Evolutionary conservation across 2,113 vertebrate species (phyloP).

Genomic region (Castor canadensis): DNA sequence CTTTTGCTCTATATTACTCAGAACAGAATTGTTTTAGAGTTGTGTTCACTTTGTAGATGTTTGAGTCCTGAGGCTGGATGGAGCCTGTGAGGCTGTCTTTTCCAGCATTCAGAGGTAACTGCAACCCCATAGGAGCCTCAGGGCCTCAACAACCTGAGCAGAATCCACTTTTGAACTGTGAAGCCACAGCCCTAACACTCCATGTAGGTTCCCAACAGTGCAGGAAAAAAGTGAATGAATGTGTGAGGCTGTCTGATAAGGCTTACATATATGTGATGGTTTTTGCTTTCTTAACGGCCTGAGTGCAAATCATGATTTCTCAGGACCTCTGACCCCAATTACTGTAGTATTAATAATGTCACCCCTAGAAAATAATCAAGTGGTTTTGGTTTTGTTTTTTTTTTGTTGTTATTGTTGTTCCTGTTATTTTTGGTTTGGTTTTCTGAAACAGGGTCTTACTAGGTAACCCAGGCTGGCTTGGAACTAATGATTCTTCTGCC

Average conservation of each 20-base stretch:
- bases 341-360: neutral
- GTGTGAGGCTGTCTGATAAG: neutral
- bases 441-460: neutral
- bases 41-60: neutral
- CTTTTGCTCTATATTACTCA: neutral
- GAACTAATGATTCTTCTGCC: neutral
- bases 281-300: neutral
- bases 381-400: too few species aligned
- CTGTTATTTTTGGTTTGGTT: too few species aligned
- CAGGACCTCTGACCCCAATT: neutral
- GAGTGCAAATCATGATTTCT: neutral
- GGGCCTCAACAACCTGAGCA: neutral
- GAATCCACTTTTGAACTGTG: neutral
- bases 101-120: neutral
- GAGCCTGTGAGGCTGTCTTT: neutral
- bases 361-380: neutral
- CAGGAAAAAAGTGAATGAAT: neutral
- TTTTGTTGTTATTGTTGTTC: neutral
- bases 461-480: neutral
- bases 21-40: neutral
- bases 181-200: neutral
- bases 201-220: rapidly evolving
- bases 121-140: rapidly evolving
- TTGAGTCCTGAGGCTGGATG: too few species aligned
- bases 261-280: neutral